A percentile compares a stretch with the other conserved stretches of the same genome.
phyloP scores from a whole-genome alignment of 2,888 invertebrate species.

The Leistus spinibarbis region DNA sequence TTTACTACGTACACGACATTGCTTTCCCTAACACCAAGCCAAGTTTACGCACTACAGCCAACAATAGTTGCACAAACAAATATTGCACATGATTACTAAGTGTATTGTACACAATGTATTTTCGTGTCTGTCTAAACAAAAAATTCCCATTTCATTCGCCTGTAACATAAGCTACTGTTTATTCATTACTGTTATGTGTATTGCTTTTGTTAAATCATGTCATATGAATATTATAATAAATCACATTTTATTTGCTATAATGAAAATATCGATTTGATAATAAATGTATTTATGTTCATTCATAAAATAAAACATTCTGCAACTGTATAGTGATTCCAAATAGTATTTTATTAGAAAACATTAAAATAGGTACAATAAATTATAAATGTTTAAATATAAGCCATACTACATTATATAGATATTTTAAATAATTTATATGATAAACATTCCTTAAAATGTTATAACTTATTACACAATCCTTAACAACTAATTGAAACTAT shows the following conservation, averaged over 20 bases:
- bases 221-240: not conserved
- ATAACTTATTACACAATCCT: not conserved
- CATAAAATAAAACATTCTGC: not conserved
- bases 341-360: not conserved
- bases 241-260: not conserved
- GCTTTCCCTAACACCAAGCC: slow-evolving; percentile 39
- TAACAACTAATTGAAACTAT: not conserved
- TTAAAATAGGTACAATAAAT: too few relatives aligned
- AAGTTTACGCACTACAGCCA: slow-evolving; percentile 39
- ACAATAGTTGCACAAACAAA: slow-evolving; percentile 30
- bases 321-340: not conserved
- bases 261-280: not conserved
- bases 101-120: too few relatives aligned
- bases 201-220: not conserved
- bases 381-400: not conserved
- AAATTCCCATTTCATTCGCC: slow-evolving; percentile 1
- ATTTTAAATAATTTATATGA: not conserved
- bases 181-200: not conserved
- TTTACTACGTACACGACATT: slow-evolving; percentile 40
- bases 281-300: not conserved
- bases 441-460: not conserved
- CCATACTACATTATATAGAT: not conserved
- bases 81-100: slow-evolving; percentile 22
- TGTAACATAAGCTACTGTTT: not conserved
- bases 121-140: not conserved